Base-by-base conservation (phyloP, 2,888 invertebrate species). In the Campoletis raptor region DNA sequence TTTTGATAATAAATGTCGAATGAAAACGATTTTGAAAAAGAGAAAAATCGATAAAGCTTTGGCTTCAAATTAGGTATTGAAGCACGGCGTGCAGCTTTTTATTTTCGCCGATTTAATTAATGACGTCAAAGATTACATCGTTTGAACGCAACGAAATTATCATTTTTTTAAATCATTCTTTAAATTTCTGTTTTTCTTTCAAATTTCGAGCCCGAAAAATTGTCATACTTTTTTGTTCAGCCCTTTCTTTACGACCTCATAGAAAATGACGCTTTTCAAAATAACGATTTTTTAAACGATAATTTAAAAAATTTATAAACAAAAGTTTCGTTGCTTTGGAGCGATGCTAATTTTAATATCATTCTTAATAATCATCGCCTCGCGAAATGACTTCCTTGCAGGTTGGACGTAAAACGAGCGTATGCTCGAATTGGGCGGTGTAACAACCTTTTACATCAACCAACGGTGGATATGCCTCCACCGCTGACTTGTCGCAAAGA, bases 391-490 rank as follows among this genome's bases (percentile, higher is more conserved):
- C 97, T 95, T 99, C 99, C 95, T 99, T 99, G 95, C 99, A 99
- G 0, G 99, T 99, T 64, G 99, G 99, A 91, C 99, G 96, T 88
- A 99, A 95, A 90, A 99, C 96, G 92, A 99, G 97, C 6, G 99
- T 99, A 95, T 99, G 99, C 94, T 99, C 99, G 94, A 98, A 99
- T 95, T 99, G 99, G 67, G 99, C 99, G 0, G 99, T 99, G 95
- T 99, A 99, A 94, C 98, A 98, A 83, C 99, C 99, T 94, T 98
- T 98, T 88, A 98, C 96, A 95, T 99, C 99, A 93, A 99, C 99
- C 79, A 99, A 96, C 10, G 99, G 99, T 30, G 99, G 99, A 95
- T 99, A 99, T 0, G 99, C 97, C 93, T 99, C 98, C n/a, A 99
- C 98, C 42, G 99, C 98, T 74, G 98, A 98, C 94, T 99, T 99